Conservation (phyloP, 2,797 vertebrate species). For the Myoxocephalus aenaeus region DNA sequence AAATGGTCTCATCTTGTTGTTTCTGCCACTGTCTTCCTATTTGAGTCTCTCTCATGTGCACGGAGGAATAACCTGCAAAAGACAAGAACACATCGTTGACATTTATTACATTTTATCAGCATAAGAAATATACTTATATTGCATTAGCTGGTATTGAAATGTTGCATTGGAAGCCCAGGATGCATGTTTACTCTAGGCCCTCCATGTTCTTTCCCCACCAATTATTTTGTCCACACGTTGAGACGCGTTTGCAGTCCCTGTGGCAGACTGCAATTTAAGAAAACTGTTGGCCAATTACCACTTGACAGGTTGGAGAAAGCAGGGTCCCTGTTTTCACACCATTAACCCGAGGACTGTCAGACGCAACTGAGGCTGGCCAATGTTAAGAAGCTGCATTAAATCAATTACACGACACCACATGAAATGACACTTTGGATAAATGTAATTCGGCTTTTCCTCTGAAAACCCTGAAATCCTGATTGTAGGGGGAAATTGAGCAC, state of each 20-base stretch:
- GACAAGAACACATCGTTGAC: slow-evolving; percentile 57
- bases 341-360: slow-evolving; percentile 81
- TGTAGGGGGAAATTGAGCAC: slow-evolving; percentile 7
- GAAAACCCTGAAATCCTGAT: slow-evolving; percentile 38
- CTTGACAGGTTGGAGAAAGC: slow-evolving; percentile 81
- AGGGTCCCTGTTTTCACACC: slow-evolving; percentile 80
- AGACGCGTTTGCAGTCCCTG: slow-evolving; percentile 72
- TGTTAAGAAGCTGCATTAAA: slow-evolving; percentile 73
- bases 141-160: slow-evolving; percentile 13
- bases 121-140: not conserved
- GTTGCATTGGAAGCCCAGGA: slow-evolving; percentile 8
- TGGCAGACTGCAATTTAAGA: slow-evolving; percentile 80
- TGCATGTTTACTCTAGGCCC: slow-evolving; percentile 44
- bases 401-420: slow-evolving; percentile 68
- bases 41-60: slow-evolving; percentile 62
- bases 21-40: slow-evolving; percentile 70
- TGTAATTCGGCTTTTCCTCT: slow-evolving; percentile 41
- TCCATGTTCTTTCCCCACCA: slow-evolving; percentile 60
- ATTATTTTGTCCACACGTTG: slow-evolving; percentile 81
- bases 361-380: slow-evolving; percentile 55
- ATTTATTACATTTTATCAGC: slow-evolving; percentile 31
- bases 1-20: slow-evolving; percentile 77
- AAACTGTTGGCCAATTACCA: slow-evolving; percentile 82
- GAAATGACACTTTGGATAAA: slow-evolving; percentile 55
- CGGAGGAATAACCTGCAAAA: slow-evolving; percentile 77